Evolutionary conservation across 2,113 vertebrate species (phyloP), one percentile per base, ranked within the genome.

Genomic region (Alligator sinensis): DNA sequence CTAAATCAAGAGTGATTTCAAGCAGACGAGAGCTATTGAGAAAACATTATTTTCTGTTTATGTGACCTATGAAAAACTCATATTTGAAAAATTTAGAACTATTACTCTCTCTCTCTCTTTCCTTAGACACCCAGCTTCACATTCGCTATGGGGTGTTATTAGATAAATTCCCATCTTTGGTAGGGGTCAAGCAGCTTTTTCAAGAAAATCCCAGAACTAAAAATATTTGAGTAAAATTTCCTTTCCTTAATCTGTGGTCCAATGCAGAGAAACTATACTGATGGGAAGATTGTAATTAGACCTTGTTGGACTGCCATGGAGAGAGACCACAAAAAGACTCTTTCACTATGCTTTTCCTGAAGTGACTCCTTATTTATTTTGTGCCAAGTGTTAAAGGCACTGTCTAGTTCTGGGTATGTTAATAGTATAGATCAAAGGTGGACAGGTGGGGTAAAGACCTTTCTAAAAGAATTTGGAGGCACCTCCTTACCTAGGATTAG

Each of bases 1-100:
- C 5, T 91, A 34, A 74, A 25, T 47, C 14, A 57, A 87, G 54
- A 58, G 13, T 58, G 47, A 84, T 92, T 72, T 92, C 38, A 93
- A 90, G 9, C 1, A 6, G 34, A 59, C 66, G 15, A 86, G 55
- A 1, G 11, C 82, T 72, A 47, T 5, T 63, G 74, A 88, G 16
- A 75, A 22, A 80, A 86, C 22, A 47, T 72, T 72, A 16, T 12
- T 74, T 74, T 74, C 25, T 2, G 6, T 47, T 74, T 25, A 24
- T 34, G 12, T 74, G 34, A 9, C 47, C 47, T 47, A 47, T 2
- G 1, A 86, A 89, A 22, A 81, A 4, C 1, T 74, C 2, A 34
- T 47, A 5, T 81, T 72, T 59, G 34, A 68, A 87, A 91, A 86
- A 87, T 28, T 63, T 1, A 75, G 1, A 2, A 24, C 34, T 87